Base-by-base conservation (phyloP, 2,797 vertebrate genomes). In the Enteromius radiatus region DNA sequence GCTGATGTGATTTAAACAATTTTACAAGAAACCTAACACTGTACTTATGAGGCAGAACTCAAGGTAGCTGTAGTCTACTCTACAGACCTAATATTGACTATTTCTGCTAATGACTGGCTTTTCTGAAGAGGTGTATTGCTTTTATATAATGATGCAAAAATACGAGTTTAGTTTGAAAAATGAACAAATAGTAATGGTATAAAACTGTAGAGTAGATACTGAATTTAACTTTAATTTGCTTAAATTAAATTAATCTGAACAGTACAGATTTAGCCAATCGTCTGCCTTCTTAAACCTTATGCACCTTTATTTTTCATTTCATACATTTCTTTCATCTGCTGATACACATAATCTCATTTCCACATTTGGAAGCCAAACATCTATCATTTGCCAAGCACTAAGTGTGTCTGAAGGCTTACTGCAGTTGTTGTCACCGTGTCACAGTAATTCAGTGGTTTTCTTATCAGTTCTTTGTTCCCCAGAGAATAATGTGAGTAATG, bases 401-500 rank as follows among this genome's bases (percentile, higher is more conserved):
- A 70, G 12, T 59, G 17, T 52, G 31, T 43, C 49, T 59, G 78
- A 54, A 52, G 23, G 33, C 47, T 56, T 41, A 17, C 78, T 41
- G 67, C 2, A 45, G 38, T 54, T 26, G 38, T 77, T 26, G 12
- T 64, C 17, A 14, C 31, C 2, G 15, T 8, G 9, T 45, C 26
- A 80, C 49, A 61, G 52, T 23, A 21, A 80, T 56, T 63, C 67
- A 36, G 38, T 61, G 38, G 38, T 71, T 70, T 15, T 61, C 70
- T 38, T 52, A 74, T 52, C 33, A 28, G 28, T 52, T 63, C 33
- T 52, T 64, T 65, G n/a, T 80, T 43, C 38, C 59, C n/a, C 52
- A 65, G 26, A 63, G 47, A 75, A 74, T 41, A 52, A 74, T 52
- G 59, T 75, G 45, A 75, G 17, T 83, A 87, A 64, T 80, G 70